A percentile compares a stretch with the other conserved stretches of the same genome.
Evolutionary conservation across 2,888 invertebrate genomes (phyloP).

Genomic region (Epicampocera succincta): DNA sequence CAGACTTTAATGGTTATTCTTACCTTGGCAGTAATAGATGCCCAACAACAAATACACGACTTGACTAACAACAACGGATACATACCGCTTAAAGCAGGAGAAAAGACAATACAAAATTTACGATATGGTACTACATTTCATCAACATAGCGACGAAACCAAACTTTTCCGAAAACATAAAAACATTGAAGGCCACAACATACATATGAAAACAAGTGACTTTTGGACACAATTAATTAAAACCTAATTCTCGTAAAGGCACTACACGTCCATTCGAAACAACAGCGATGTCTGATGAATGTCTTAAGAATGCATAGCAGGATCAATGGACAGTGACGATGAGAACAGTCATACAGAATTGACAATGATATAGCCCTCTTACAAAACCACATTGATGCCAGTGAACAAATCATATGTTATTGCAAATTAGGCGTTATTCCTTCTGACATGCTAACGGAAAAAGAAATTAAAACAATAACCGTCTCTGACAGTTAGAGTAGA

Average conservation of each 20-base stretch:
- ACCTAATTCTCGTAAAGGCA: constrained; percentile 31
- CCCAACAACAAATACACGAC: constrained; percentile 60
- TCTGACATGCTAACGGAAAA: constrained; percentile 57
- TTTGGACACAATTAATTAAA: constrained; percentile 50
- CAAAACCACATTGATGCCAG: constrained; percentile 52
- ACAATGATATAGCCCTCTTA: constrained; percentile 58
- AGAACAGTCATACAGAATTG: constrained; percentile 57
- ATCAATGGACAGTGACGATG: not conserved
- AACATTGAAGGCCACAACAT: constrained; percentile 16
- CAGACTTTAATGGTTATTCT: too few species aligned
- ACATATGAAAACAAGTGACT: constrained; percentile 44
- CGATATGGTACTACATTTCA: constrained; percentile 2
- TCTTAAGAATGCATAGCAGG: not conserved
- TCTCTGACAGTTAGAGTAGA: constrained; percentile 59
- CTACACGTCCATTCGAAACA: not conserved
- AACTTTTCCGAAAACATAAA: constrained; percentile 45
- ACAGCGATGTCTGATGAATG: not conserved
- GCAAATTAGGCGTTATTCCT: constrained; percentile 65
- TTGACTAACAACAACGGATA: constrained; percentile 65
- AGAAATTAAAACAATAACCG: constrained; percentile 55
- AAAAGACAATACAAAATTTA: not conserved
- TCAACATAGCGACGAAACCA: constrained; percentile 19
- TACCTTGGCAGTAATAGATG: too few species aligned
- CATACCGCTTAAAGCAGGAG: constrained; percentile 56
- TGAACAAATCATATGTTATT: constrained; percentile 63